phyloP scores from a whole-genome alignment of 2,888 invertebrate species.

The Eurytoma californica region DNA sequence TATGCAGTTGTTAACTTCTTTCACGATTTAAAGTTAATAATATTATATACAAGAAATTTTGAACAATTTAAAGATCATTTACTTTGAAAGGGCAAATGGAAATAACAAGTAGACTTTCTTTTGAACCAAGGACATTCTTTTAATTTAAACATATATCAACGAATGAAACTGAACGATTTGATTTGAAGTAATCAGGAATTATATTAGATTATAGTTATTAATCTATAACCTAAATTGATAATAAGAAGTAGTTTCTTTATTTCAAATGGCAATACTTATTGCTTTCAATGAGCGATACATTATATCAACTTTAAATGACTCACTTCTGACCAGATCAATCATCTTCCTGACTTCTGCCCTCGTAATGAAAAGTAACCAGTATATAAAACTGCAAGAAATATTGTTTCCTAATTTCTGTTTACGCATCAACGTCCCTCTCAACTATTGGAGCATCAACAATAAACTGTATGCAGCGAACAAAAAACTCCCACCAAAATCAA shows the following conservation, averaged over 20 bases:
- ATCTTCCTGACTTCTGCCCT: not conserved
- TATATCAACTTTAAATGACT: conserved; percentile 17
- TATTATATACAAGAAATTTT: not conserved
- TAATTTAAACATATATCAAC: not conserved
- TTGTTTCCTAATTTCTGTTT: too few species aligned
- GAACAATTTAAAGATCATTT: not conserved
- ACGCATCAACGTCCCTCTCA: too few species aligned
- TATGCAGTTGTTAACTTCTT: too few species aligned
- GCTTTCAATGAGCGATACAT: conserved; percentile 25
- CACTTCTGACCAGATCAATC: conserved; percentile 8
- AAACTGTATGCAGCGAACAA: too few species aligned
- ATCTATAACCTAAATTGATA: not conserved
- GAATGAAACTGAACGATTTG: not conserved
- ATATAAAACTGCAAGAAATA: too few species aligned
- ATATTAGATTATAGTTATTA: conserved; percentile 16
- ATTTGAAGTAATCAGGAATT: conserved; percentile 1
- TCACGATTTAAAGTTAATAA: too few species aligned
- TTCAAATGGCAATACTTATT: conserved; percentile 29
- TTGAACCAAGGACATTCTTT: not conserved
- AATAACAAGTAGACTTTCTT: not conserved
- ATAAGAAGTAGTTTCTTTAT: not conserved
- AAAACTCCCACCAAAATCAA: too few species aligned
- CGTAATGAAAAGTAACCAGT: too few species aligned
- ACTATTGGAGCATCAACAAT: too few species aligned
- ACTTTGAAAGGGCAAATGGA: not conserved